Percentiles rank a stretch among this genome's conserved stretches.
Conservation (phyloP, 2,888 invertebrate species). For the Callyntrura guangdongensis region DNA sequence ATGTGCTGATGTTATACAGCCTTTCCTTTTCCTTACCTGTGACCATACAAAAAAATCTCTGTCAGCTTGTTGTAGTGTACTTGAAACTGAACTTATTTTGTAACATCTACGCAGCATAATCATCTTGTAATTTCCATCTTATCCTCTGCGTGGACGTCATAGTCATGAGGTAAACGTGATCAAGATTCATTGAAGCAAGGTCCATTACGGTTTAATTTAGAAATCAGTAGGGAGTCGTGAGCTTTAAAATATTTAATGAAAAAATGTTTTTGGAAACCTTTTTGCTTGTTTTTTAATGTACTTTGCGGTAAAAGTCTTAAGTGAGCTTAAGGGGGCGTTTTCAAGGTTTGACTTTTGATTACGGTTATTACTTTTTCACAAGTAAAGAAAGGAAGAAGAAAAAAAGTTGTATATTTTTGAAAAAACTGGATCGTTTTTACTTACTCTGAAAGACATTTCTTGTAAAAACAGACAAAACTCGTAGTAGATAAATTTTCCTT, state of each 20-base stretch:
- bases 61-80: background rate
- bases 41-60: no score
- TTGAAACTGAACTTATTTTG: conserved; percentile 15
- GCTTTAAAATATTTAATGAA: conserved; percentile 72
- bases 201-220: conserved; percentile 78
- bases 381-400: conserved; percentile 47
- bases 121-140: conserved; percentile 7
- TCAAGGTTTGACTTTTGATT: conserved; percentile 78
- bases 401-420: conserved; percentile 64
- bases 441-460: conserved; percentile 62
- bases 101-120: background rate
- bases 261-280: conserved; percentile 69
- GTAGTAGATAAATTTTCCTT: background rate
- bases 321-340: conserved; percentile 76
- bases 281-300: conserved; percentile 58
- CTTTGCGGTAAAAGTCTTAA: conserved; percentile 71
- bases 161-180: conserved; percentile 70
- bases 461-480: conserved; percentile 28
- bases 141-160: background rate
- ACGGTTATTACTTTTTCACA: conserved; percentile 69
- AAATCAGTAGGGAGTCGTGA: conserved; percentile 78
- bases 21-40: no score
- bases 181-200: conserved; percentile 73
- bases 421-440: conserved; percentile 72
- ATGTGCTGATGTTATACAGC: no score